Base-by-base conservation (phyloP, 30 jellyfish, hydroid and myxozoan species). In the Chrysaora quinquecirrha region DNA sequence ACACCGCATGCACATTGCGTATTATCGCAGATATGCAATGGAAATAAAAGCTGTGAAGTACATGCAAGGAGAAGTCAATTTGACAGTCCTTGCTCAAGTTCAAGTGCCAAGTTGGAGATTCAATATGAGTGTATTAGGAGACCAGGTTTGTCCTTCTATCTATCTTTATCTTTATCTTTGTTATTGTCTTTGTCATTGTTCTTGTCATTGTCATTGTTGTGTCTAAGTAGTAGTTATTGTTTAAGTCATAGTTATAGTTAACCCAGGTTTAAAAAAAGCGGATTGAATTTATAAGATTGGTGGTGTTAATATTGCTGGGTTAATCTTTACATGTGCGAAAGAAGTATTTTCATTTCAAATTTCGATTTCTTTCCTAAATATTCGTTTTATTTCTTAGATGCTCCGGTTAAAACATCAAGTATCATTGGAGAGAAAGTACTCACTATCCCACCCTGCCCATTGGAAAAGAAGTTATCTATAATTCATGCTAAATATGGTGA, bases 1-100 rank as follows among this genome's bases (percentile, higher is more conserved):
- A 87, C 96, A 1, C 90, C 90, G 38, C 89, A 87, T 62, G 96
- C 96, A 25, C 89, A 87, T 52, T 87, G 96, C 34, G 86, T 69
- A 9, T 61, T 78, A 18, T 76, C 91, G 18, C 90, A 77, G 66
- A 50, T 69, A 27, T 87, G 96, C 71, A 87, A 87, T 46, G 89
- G 89, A 22, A 87, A 87, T 38, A 70, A 77, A 71, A 32, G 87
- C 35, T 87, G 96, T 58, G 65, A 73, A n/a, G 32, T 87, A 22
- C 30, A 32, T 4, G 96, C 91, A 0, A 71, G 47, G 25, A 84
- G 61, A 22, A 25, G 50, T 14, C 66, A 70, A 31, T 61, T 87
- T 1, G 87, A 75, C 32, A 87, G 96, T 38, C 75, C 82, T 1
- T 87, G 96, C 43, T 30, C 74, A 7, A 22, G 76, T 10, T 49